phyloP scores from a whole-genome alignment of 2,113 vertebrate species.

The Alethe castanea region DNA sequence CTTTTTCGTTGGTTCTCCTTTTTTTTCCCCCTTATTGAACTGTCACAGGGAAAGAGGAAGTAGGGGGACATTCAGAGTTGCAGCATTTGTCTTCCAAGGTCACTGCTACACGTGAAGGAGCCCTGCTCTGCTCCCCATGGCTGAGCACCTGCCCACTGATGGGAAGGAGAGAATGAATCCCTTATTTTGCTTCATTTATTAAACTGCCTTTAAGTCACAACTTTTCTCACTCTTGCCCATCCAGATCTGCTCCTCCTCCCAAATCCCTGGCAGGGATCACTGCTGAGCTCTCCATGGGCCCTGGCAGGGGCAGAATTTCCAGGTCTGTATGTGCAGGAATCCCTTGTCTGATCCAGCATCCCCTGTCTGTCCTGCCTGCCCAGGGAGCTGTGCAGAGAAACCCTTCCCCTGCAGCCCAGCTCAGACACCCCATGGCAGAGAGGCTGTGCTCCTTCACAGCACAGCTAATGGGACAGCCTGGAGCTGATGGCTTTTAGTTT shows the following conservation, averaged over 20 bases:
- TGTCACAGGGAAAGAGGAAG: not conserved
- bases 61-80: not conserved
- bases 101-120: not conserved
- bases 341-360: not conserved
- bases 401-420: not conserved
- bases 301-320: too few relatives aligned
- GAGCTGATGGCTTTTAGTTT: not conserved
- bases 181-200: not conserved
- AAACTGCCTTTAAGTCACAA: accelerated
- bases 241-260: not conserved
- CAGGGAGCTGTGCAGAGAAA: not conserved
- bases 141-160: not conserved
- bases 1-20: not conserved
- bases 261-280: not conserved
- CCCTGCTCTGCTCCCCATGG: not conserved
- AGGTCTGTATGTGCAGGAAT: not conserved
- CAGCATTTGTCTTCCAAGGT: not conserved
- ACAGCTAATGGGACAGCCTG: not conserved
- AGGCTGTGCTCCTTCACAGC: accelerated
- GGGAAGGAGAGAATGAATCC: not conserved
- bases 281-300: not conserved
- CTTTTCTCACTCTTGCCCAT: not conserved
- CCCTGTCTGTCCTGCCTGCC: not conserved
- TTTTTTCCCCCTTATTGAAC: not conserved
- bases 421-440: accelerated